Evolutionary conservation across 2,888 invertebrate genomes (phyloP).

Genomic region (Cosmia pyralina): DNA sequence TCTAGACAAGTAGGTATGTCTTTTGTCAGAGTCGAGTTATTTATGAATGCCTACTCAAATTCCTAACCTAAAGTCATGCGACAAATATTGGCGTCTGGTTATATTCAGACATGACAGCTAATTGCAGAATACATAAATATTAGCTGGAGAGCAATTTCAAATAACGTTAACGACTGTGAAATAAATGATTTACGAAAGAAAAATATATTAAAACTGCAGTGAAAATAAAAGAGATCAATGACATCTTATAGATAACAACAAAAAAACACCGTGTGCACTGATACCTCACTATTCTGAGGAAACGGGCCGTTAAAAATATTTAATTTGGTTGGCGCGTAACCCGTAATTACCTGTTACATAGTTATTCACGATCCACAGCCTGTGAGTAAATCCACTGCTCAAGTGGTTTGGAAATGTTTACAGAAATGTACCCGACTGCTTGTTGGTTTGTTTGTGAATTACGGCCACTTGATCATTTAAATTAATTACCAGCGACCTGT

Average conservation of each 20-base stretch:
- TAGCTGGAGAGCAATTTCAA: conserved; percentile 2
- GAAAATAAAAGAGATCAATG: conserved; percentile 21
- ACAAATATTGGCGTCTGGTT: conserved; percentile 43
- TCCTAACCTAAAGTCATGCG: conserved; percentile 47
- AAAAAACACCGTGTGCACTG: conserved; percentile 52
- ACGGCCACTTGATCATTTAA: conserved; percentile 52
- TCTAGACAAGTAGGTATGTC: conserved; percentile 58
- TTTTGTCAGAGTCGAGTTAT: conserved; percentile 57
- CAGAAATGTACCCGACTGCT: conserved; percentile 57
- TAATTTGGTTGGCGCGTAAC: conserved; percentile 83
- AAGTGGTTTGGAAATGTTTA: conserved; percentile 69
- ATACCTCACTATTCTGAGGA: conserved; percentile 78
- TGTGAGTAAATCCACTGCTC: conserved; percentile 76
- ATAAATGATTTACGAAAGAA: conserved; percentile 17
- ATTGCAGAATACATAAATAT: conserved; percentile 37
- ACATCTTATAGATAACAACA: conserved; percentile 45
- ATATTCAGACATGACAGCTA: conserved; percentile 42
- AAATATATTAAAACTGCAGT: conserved; percentile 15
- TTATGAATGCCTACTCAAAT: conserved; percentile 60
- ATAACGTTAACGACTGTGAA: conserved; percentile 15
- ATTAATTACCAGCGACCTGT: conserved; percentile 52
- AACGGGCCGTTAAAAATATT: conserved; percentile 84
- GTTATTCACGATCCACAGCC: conserved; percentile 78
- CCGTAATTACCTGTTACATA: conserved; percentile 81
- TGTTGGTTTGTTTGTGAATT: conserved; percentile 62